Conservation (phyloP, 2,113 vertebrate species). For the Myrmecobius fasciatus region DNA sequence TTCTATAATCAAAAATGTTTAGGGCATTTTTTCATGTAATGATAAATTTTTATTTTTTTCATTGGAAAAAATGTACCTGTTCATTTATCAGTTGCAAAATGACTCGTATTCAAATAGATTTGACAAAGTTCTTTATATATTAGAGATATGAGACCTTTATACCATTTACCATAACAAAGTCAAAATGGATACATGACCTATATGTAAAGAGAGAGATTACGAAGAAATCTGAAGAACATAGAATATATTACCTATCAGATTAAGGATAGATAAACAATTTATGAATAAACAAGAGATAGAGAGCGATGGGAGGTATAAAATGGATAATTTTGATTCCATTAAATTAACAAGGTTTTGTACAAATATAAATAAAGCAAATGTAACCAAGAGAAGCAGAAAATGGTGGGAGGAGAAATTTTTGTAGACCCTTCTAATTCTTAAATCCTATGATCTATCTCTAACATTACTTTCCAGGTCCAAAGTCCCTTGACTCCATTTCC, state of each 20-base stretch:
- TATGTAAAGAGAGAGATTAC: not conserved
- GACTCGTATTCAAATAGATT: too few relatives aligned
- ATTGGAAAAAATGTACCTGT: too few relatives aligned
- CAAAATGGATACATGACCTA: not conserved
- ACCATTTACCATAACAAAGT: not conserved
- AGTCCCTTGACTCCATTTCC: not conserved
- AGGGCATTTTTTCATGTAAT: too few relatives aligned
- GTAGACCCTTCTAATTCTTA: not conserved
- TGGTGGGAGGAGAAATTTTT: not conserved
- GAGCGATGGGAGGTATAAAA: not conserved
- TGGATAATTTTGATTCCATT: not conserved
- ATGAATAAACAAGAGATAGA: not conserved
- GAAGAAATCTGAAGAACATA: not conserved
- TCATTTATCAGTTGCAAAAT: too few relatives aligned
- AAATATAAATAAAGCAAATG: not conserved
- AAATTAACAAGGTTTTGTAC: not conserved
- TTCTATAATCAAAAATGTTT: too few relatives aligned
- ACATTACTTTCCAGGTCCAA: not conserved
- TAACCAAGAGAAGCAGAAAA: not conserved
- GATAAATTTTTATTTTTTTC: too few relatives aligned
- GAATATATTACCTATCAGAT: not conserved
- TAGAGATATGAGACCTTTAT: too few relatives aligned
- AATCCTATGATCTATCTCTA: not conserved
- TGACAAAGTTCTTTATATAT: too few relatives aligned
- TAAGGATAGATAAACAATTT: not conserved